Conservation (phyloP, 1,140 invertebrate genomes). For the Platyura marginata region DNA sequence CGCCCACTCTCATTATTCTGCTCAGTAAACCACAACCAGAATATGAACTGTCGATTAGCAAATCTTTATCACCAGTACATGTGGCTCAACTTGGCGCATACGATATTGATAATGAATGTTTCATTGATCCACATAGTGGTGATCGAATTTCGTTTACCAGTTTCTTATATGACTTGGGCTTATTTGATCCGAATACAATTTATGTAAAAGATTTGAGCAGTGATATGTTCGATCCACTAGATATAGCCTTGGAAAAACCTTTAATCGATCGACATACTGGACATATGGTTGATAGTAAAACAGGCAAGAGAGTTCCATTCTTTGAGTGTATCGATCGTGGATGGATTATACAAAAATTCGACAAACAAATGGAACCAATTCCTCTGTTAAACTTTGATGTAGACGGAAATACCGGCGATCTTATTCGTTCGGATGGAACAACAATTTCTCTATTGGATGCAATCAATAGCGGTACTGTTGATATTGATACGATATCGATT, state of each 20-base stretch:
- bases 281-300: slow-evolving; percentile 65
- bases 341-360: slow-evolving; percentile 41
- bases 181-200: slow-evolving; percentile 56
- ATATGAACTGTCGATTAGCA: slow-evolving; percentile 25
- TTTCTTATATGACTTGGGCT: slow-evolving; percentile 48
- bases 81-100: slow-evolving; percentile 53
- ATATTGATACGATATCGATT: slow-evolving; percentile 51
- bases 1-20: slow-evolving; percentile 26
- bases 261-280: slow-evolving; percentile 58
- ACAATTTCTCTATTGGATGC: slow-evolving; percentile 43
- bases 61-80: slow-evolving; percentile 39
- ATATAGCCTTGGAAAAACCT: slow-evolving; percentile 50
- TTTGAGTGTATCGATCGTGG: slow-evolving; percentile 61
- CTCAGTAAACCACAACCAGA: slow-evolving; percentile 7
- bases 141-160: slow-evolving; percentile 57
- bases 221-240: slow-evolving; percentile 46
- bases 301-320: slow-evolving; percentile 60
- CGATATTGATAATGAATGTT: slow-evolving; percentile 50
- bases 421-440: slow-evolving; percentile 28
- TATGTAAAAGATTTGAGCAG: slow-evolving; percentile 57
- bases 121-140: slow-evolving; percentile 58
- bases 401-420: slow-evolving; percentile 14
- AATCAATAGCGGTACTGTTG: slow-evolving; percentile 48
- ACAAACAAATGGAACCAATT: slow-evolving; percentile 26
- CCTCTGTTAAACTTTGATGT: slow-evolving; percentile 15